Evolutionary conservation across 2,888 invertebrate species (phyloP), one percentile per base, ranked within the genome.

Genomic region (Tiphia femorata): DNA sequence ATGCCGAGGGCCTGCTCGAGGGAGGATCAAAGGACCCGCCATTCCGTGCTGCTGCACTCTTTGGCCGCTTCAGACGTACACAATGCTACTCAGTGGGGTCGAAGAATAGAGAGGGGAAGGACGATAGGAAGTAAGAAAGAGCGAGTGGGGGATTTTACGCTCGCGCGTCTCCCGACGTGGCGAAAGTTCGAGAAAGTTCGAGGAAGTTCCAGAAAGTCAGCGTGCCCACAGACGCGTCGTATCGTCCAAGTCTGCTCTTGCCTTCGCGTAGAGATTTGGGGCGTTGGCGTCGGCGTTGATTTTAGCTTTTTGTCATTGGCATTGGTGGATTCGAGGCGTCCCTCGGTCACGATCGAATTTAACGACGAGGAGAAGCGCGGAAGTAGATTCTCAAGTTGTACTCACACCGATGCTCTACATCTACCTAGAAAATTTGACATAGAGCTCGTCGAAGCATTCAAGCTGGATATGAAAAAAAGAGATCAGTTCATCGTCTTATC

Each of bases 11-110:
- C 59, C 53, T 75, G 70, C 69, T 75, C 71, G 68, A 64, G 77
- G 76, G 77, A 72, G 76, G 81, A 82, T 82, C 82, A 82, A 82
- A 82, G 81, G 75, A 74, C 64, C 69, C 72, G 73, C 66, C 70
- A 72, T 79, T 73, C 72, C 76, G 67, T 70, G 67, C 74, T 69
- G 64, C 64, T 75, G 74, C 68, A 69, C 75, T 72, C 70, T 71
- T 73, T 67, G 66, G 68, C 49, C 41, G 61, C 54, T 58, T 52
- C 70, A 56, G 49, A 62, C 70, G 58, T 49, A 47, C 62, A 73
- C 77, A 74, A 74, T 70, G 67, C 67, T 54, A 60, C 62, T 51
- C 55, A 40, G 33, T 52, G 55, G 35, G 53, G 53, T 27, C 27
- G 47, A 50, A 54, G n/a, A 7, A 14, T 4, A 8, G 38, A 38